phyloP scores from a whole-genome alignment of 2,113 vertebrate genomes.

The Dromas ardeola region DNA sequence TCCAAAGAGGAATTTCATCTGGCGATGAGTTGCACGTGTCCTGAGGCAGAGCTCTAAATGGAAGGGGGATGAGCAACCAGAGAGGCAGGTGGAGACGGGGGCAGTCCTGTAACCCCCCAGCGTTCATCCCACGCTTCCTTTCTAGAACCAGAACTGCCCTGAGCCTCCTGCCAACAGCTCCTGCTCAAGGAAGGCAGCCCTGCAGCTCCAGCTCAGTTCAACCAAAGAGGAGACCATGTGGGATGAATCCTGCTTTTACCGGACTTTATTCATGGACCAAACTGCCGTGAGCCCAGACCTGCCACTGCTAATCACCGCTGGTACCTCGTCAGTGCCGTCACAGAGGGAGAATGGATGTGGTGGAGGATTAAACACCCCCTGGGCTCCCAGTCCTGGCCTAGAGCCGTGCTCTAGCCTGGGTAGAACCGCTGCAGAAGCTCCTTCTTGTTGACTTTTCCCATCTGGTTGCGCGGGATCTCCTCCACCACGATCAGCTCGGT shows the following conservation, averaged over 20 bases:
- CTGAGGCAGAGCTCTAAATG: background rate
- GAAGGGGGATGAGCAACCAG: background rate
- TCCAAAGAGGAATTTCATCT: background rate
- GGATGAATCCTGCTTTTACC: background rate
- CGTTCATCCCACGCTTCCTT: fast-evolving
- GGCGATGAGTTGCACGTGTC: background rate
- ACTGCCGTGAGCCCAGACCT: background rate
- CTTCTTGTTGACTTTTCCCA: conserved; percentile 97
- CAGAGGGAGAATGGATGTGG: fast-evolving
- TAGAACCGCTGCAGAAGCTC: conserved; percentile 85
- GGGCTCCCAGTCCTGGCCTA: fast-evolving
- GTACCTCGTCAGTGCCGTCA: fast-evolving
- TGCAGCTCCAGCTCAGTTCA: background rate
- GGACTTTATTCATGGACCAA: background rate
- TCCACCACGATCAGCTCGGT: conserved; percentile 88
- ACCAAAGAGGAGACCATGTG: background rate
- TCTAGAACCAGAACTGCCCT: background rate
- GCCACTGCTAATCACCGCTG: background rate
- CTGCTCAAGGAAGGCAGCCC: background rate
- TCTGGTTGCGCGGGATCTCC: conserved; percentile 90
- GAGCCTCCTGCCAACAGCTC: background rate
- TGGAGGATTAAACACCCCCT: fast-evolving
- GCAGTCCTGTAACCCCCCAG: background rate
- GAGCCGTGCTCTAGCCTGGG: background rate
- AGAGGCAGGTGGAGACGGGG: background rate